A percentile compares a stretch with the other conserved stretches of the same genome.
Conservation (phyloP, 2,797 vertebrate genomes). For the Eulemur albifrons region DNA sequence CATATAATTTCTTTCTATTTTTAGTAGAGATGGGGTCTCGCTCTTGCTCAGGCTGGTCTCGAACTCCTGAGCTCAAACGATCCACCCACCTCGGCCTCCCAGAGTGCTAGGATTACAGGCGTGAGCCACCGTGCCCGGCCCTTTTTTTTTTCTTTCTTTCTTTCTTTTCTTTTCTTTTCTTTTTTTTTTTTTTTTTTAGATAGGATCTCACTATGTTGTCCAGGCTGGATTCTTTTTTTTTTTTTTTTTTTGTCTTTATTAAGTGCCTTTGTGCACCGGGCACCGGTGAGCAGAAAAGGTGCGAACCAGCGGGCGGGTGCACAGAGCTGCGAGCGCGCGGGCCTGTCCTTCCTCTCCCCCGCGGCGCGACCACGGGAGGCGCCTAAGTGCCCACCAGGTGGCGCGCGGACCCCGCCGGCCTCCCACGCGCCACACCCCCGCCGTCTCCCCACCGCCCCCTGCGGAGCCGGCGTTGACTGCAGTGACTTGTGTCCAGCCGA, state of each 20-base stretch:
- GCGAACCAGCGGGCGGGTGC: rapidly evolving
- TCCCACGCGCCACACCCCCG: not conserved
- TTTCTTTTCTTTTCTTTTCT: not conserved
- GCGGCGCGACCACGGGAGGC: not conserved
- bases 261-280: not conserved
- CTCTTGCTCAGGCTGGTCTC: too few relatives aligned
- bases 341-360: not conserved
- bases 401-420: slow-evolving; percentile 13
- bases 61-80: too few relatives aligned
- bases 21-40: too few relatives aligned
- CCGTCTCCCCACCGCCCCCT: slow-evolving; percentile 44
- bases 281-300: not conserved
- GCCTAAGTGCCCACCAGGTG: slow-evolving; percentile 52
- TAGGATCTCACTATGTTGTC: not conserved
- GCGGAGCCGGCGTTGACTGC: not conserved
- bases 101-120: too few relatives aligned
- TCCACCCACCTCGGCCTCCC: too few relatives aligned
- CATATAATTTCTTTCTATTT: too few relatives aligned
- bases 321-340: rapidly evolving
- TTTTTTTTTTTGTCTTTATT: not conserved
- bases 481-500: slow-evolving; percentile 9
- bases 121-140: too few relatives aligned
- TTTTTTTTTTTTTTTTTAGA: not conserved
- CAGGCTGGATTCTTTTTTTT: not conserved
- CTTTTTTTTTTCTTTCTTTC: not conserved